Conservation (phyloP, 2,888 invertebrate species). For the Corbicula japonica region DNA sequence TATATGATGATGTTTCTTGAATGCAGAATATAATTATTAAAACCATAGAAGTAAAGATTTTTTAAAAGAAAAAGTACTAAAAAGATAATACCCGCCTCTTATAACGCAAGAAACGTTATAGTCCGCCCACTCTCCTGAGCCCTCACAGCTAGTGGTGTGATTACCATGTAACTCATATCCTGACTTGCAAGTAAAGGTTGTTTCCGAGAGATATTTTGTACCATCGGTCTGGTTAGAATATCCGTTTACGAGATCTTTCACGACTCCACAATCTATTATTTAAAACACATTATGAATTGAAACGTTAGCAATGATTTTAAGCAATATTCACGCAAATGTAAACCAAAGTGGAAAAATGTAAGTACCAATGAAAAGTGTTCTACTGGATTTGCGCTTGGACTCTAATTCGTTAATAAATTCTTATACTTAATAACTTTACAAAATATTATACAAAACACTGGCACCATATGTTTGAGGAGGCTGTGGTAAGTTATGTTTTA, state of each 20-base stretch:
- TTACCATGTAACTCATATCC: background rate
- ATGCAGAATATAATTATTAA: background rate
- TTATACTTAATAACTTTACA: no score
- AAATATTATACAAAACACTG: no score
- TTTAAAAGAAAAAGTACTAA: background rate
- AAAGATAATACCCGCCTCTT: background rate
- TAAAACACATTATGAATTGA: no score
- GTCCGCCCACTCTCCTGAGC: background rate
- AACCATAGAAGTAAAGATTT: background rate
- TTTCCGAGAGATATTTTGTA: background rate
- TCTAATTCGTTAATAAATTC: no score
- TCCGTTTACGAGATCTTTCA: background rate
- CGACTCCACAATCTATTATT: conserved; percentile 9
- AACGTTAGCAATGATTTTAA: no score
- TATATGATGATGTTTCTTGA: background rate
- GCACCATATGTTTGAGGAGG: no score
- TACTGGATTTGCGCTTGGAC: no score
- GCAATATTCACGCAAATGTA: no score
- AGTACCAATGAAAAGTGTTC: no score
- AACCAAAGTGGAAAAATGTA: no score
- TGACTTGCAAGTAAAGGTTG: background rate
- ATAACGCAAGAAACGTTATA: background rate
- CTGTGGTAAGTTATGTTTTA: no score
- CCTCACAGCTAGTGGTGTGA: background rate
- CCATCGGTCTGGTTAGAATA: background rate